Base-by-base conservation (phyloP, 2,113 vertebrate genomes). In the Salvator merianae region DNA sequence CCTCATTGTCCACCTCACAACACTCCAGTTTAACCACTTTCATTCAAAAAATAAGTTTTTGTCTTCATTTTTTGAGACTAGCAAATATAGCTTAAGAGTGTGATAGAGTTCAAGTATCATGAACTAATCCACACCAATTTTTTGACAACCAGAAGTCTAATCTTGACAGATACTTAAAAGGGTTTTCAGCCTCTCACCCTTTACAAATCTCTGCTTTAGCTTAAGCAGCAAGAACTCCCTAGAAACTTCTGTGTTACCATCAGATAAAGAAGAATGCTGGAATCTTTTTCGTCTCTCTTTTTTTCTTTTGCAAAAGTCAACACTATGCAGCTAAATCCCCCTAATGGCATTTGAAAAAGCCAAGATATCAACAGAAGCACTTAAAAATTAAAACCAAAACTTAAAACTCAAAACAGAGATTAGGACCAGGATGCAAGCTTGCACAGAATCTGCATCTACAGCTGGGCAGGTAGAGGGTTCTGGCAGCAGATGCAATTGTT, bases 1-100 rank as follows among this genome's bases (percentile, higher is more conserved):
- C 32, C 7, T 36, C 36, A 40, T 7, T 22, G 10, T 7, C 22
- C 9, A 22, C 73, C 5, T 86, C 90, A 93, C 90, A 89, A 87
- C 85, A 92, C 87, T 89, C 93, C 91, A 91, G 2, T 59, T 59
- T 16, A 5, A 90, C 92, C 92, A 91, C 47, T 91, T 82, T 77
- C 88, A 91, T 84, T 79, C 88, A 91, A 89, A 88, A 92, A 85
- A 86, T 92, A 59, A 16, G 0, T 8, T 38, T 38, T 5, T 65
- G 90, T 90, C 88, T 86, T 83, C 86, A 71, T 26, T 12, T 81
- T 79, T 36, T 79, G 88, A 84, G 73, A 65, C 77, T 84, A 87
- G 72, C 62, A 30, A n/a, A 78, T 83, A 32, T 50, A 75, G 24
- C 26, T 7, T 7, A 47, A 84, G 53, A 63, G 83, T 69, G 73